These are phyloP conservation scores for Leistus spinibarbis DNA, from an alignment of 2,888 invertebrate species.

Conservation along the genomic window DNA sequence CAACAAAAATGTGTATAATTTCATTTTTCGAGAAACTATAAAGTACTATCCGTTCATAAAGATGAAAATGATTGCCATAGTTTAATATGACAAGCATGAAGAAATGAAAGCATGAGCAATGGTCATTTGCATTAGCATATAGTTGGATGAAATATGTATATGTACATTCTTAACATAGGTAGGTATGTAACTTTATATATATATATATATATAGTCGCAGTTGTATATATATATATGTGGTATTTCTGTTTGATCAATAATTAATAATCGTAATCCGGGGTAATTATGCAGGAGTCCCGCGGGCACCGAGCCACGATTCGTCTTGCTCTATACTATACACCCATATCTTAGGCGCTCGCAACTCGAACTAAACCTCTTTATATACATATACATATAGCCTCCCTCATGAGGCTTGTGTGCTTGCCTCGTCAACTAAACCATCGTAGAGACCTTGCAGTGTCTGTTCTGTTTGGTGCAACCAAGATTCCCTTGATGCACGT, in stretches of 20 bases:
- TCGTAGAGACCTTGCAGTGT: too few relatives aligned
- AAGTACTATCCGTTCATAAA: not conserved
- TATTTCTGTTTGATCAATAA: conserved; percentile 33
- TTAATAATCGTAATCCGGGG: conserved; percentile 34
- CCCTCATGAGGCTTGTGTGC: too few relatives aligned
- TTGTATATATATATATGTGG: not conserved
- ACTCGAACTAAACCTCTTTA: too few relatives aligned
- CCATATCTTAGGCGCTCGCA: not conserved
- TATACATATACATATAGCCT: too few relatives aligned
- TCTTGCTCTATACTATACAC: not conserved
- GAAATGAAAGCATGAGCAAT: not conserved
- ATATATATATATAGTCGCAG: not conserved
- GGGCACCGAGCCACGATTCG: conserved; percentile 7
- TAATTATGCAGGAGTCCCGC: conserved; percentile 27
- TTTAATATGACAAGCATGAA: not conserved
- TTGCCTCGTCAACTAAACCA: too few relatives aligned
- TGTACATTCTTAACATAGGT: not conserved
- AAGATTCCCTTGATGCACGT: not conserved
- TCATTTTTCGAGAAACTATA: too few relatives aligned
- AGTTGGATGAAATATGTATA: not conserved
- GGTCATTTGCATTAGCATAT: not conserved
- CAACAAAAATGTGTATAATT: too few relatives aligned
- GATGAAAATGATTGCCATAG: not conserved
- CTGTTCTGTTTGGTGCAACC: too few relatives aligned
- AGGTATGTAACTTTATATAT: not conserved